phyloP scores from a whole-genome alignment of 2,888 invertebrate genomes.

The Eupithecia subfuscata region DNA sequence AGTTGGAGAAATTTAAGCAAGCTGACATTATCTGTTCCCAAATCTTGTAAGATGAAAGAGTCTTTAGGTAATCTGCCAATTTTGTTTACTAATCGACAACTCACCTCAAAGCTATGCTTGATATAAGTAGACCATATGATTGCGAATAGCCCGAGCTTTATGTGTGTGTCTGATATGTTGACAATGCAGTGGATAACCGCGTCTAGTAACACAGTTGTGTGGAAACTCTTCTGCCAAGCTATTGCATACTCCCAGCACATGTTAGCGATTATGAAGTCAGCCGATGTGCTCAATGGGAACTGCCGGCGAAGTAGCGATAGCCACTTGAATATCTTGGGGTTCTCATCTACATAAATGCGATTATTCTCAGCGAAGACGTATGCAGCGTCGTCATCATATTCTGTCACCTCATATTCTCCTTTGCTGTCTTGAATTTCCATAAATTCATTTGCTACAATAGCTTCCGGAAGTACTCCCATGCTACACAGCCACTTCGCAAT shows the following conservation, averaged over 20 bases:
- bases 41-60: conserved; percentile 90
- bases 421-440: conserved; percentile 57
- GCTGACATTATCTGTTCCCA: conserved; percentile 87
- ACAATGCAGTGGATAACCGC: conserved; percentile 89
- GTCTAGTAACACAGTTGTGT: conserved; percentile 86
- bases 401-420: conserved; percentile 46
- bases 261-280: conserved; percentile 91
- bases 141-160: conserved; percentile 91
- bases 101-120: conserved; percentile 90
- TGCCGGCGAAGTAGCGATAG: conserved; percentile 87
- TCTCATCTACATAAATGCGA: conserved; percentile 66
- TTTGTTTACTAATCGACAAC: conserved; percentile 90
- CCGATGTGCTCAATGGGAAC: conserved; percentile 93
- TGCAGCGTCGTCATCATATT: conserved; percentile 57
- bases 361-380: conserved; percentile 69
- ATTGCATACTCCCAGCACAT: conserved; percentile 96
- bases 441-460: conserved; percentile 82
- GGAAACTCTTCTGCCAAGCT: conserved; percentile 92
- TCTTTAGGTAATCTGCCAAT: conserved; percentile 94
- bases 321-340: conserved; percentile 84
- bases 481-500: conserved; percentile 94
- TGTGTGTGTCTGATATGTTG: conserved; percentile 86
- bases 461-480: conserved; percentile 87
- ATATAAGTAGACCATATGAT: conserved; percentile 96
- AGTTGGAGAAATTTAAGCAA: conserved; percentile 80